A percentile compares a stretch with the other conserved stretches of the same genome.
Evolutionary conservation across 2,113 vertebrate species (phyloP).

Genomic region (Thryonomys swinderianus): DNA sequence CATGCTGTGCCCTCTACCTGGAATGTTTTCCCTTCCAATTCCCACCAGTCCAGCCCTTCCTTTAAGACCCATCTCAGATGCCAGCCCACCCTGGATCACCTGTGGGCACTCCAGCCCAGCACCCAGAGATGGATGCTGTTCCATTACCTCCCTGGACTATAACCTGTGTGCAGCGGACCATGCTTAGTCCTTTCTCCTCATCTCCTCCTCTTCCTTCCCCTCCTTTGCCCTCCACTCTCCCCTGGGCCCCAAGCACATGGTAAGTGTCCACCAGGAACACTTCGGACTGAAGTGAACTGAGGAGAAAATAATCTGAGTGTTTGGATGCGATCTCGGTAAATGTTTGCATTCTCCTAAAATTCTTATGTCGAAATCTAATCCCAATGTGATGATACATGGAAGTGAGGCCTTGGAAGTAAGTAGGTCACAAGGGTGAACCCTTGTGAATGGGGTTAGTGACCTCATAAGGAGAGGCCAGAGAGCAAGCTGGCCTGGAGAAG

Average conservation of each 20-base stretch:
- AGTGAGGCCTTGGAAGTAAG: neutral
- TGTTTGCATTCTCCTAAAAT: neutral
- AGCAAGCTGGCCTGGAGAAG: neutral
- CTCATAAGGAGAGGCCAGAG: neutral
- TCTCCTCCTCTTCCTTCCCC: neutral
- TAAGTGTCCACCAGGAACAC: neutral
- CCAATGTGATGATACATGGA: too few relatives aligned
- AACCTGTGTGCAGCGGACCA: neutral
- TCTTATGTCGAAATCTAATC: neutral
- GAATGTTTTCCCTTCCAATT: neutral
- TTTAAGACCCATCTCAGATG: neutral
- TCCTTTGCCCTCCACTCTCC: neutral
- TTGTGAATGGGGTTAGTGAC: neutral
- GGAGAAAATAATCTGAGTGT: neutral
- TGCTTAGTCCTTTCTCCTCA: neutral
- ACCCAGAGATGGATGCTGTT: neutral
- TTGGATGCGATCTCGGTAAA: neutral
- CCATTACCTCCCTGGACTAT: neutral
- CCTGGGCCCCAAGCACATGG: neutral
- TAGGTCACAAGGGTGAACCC: neutral
- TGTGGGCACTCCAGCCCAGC: neutral
- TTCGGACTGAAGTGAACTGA: neutral
- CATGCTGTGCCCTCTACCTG: neutral
- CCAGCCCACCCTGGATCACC: neutral
- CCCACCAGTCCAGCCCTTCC: neutral